Evolutionary conservation across 1,140 invertebrate genomes (phyloP), one percentile per base, ranked within the genome.

Genomic region (Acyrthosiphon pisum): DNA sequence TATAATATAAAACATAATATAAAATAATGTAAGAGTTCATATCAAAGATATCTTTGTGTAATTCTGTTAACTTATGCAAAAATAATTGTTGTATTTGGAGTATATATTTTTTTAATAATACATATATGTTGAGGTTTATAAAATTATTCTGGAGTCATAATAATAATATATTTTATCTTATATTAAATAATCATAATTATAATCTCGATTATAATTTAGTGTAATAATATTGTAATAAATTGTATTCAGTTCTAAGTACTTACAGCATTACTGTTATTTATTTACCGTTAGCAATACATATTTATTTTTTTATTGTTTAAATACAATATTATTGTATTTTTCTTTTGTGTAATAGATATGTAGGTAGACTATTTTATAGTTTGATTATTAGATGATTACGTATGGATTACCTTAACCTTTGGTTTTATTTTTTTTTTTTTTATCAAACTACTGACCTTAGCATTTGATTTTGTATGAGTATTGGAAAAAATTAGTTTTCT

Each of bases 321-420:
- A 48, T 35, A 76, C n/a, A 76, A 76, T 76, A 76, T 14, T 76
- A 6, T 35, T n/a, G 4, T 35, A 87, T 48, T 35, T 50, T 50
- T 35, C 23, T 50, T 35, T 22, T 88, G 46, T 88, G 14, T 18
- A 68, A 30, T 88, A 3, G 30, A 50, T 48, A 41, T 41, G 41
- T 41, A 50, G n/a, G 7, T 48, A 88, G 4, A 53, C 46, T n/a
- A 48, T 11, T 46, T 88, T 87, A n/a, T 48, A 46, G 30, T 87
- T 50, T 50, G 46, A 88, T 88, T 88, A 50, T 50, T 88, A 23
- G 20, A 22, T 88, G 87, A 88, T 88, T 18, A 88, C 46, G 46
- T 53, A 53, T 53, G n/a, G 30, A 22, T 48, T 35, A 88, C 48
- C 50, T 88, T 35, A 88, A 88, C 46, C 87, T 88, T 50, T 88